Conservation (phyloP, 2,113 vertebrate genomes). For the Climacteris rufus region DNA sequence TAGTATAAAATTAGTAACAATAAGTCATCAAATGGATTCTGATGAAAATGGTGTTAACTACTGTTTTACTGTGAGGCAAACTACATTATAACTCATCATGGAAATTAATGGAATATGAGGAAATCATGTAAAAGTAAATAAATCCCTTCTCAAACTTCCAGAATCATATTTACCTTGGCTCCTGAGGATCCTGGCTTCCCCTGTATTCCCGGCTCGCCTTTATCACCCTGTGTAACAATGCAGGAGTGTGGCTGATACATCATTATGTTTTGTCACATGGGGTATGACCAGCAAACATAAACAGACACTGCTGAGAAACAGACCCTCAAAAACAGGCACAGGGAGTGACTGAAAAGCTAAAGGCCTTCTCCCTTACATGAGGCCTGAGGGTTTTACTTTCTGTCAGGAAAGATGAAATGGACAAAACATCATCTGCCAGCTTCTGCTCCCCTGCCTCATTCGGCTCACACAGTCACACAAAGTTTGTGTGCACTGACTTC, state of each 20-base stretch:
- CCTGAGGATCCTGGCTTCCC: slow-evolving; percentile 80
- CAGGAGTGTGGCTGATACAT: background rate
- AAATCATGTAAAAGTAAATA: background rate
- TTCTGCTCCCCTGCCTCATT: background rate
- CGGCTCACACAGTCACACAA: background rate
- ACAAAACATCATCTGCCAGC: background rate
- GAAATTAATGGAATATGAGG: background rate
- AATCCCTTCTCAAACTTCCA: background rate
- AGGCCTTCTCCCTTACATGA: background rate
- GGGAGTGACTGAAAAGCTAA: background rate
- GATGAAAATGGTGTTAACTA: background rate
- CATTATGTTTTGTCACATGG: background rate
- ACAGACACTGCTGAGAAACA: background rate
- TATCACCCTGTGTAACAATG: slow-evolving; percentile 78
- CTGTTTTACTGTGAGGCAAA: background rate
- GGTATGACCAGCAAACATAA: background rate
- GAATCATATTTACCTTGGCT: slow-evolving; percentile 73
- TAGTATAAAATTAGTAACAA: background rate
- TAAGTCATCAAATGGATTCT: background rate
- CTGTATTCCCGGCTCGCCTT: slow-evolving; percentile 83
- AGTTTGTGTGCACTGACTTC: background rate
- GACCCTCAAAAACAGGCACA: background rate
- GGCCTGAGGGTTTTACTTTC: background rate
- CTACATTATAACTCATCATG: background rate
- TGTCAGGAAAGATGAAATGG: background rate